phyloP scores from a whole-genome alignment of 1,140 invertebrate species.

The Himalopsyche phryganea region DNA sequence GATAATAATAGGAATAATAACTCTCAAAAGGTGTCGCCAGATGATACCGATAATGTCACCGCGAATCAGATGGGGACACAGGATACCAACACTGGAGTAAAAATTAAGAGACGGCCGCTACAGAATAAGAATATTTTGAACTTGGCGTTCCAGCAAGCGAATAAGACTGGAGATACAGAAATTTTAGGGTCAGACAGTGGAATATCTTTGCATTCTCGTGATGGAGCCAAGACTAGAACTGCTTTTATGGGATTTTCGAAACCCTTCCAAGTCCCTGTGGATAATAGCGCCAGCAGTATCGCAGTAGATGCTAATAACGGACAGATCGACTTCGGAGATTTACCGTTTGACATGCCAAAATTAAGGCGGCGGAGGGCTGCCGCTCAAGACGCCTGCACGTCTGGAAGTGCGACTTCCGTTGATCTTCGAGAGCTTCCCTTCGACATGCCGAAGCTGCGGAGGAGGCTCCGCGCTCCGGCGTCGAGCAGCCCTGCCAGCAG shows the following conservation, averaged over 20 bases:
- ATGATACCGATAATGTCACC: slow-evolving; percentile 44
- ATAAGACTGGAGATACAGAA: slow-evolving; percentile 61
- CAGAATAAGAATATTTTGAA: slow-evolving; percentile 76
- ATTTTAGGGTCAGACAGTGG: slow-evolving; percentile 82
- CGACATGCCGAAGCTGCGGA: slow-evolving; percentile 82
- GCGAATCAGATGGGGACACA: slow-evolving; percentile 51
- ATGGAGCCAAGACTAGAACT: slow-evolving; percentile 65
- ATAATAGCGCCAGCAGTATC: slow-evolving; percentile 47
- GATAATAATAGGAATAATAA: slow-evolving; percentile 76
- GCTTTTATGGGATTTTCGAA: slow-evolving; percentile 59
- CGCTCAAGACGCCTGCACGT: slow-evolving; percentile 60
- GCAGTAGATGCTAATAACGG: slow-evolving; percentile 45
- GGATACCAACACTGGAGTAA: slow-evolving; percentile 48
- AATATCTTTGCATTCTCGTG: slow-evolving; percentile 76
- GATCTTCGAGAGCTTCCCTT: slow-evolving; percentile 79
- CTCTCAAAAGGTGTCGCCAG: slow-evolving; percentile 68
- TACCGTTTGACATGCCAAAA: slow-evolving; percentile 90
- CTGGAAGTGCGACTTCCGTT: slow-evolving; percentile 67
- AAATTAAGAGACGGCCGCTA: slow-evolving; percentile 60
- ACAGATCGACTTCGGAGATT: slow-evolving; percentile 63
- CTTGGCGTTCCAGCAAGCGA: slow-evolving; percentile 60
- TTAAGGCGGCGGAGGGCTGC: slow-evolving; percentile 65
- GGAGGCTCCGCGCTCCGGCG: slow-evolving; percentile 60
- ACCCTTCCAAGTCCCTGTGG: slow-evolving; percentile 45
- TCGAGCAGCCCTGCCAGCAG: slow-evolving; percentile 48